These are phyloP conservation scores for Stictocephala bisonia DNA, from an alignment of 2,888 invertebrate genomes.

Conservation along the genomic window DNA sequence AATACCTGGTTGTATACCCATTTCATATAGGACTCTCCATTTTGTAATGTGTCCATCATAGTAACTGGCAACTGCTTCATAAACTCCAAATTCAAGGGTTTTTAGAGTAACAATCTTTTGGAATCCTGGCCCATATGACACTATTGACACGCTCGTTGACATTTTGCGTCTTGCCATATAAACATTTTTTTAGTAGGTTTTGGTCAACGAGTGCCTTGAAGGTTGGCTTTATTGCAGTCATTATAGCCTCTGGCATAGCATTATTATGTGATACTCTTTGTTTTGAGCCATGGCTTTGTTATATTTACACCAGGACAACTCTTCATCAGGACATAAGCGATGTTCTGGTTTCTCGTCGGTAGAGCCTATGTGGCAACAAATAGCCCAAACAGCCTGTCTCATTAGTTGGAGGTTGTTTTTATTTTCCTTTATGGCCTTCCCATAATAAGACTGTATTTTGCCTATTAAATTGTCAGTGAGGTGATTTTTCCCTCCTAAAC, in stretches of 20 bases:
- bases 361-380: slow-evolving; percentile 29
- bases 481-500: slow-evolving; percentile 26
- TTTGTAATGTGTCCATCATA: slow-evolving; percentile 35
- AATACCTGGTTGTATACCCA: slow-evolving; percentile 5
- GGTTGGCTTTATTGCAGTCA: slow-evolving; percentile 34
- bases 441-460: slow-evolving; percentile 39
- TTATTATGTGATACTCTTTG: slow-evolving; percentile 6
- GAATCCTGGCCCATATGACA: slow-evolving; percentile 31
- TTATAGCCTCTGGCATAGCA: slow-evolving; percentile 20
- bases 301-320: slow-evolving; percentile 37
- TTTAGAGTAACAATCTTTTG: slow-evolving; percentile 31
- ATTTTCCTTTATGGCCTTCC: slow-evolving; percentile 39
- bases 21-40: slow-evolving; percentile 15
- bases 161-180: slow-evolving; percentile 27
- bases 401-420: background rate
- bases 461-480: slow-evolving; percentile 34
- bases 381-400: slow-evolving; percentile 37
- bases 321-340: slow-evolving; percentile 21
- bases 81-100: slow-evolving; percentile 34
- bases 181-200: slow-evolving; percentile 26
- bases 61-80: slow-evolving; percentile 32
- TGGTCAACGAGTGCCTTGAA: slow-evolving; percentile 13
- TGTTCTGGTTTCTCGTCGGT: slow-evolving; percentile 26
- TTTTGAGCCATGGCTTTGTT: slow-evolving; percentile 23
- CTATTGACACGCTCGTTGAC: slow-evolving; percentile 38